These are phyloP conservation scores for Picathartes gymnocephalus DNA, from an alignment of 2,113 vertebrate species.

Conservation along the genomic window DNA sequence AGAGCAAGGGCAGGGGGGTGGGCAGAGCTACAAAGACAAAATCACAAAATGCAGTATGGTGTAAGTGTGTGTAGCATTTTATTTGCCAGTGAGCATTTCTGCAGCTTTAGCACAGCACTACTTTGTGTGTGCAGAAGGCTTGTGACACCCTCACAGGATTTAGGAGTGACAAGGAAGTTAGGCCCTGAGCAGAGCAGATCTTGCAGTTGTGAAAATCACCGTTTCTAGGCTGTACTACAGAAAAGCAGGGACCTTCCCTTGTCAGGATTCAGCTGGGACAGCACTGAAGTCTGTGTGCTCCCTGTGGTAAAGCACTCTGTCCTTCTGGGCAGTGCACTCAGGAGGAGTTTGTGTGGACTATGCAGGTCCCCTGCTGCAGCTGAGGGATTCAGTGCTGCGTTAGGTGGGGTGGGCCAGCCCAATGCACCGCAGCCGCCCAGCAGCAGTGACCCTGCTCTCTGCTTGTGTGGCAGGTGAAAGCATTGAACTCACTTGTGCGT, in stretches of 20 bases:
- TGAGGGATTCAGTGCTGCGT: not conserved
- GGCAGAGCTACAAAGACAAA: not conserved
- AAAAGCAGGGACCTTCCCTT: not conserved
- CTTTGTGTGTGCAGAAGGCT: rapidly evolving
- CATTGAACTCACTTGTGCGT: not conserved
- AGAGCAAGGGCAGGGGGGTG: not conserved
- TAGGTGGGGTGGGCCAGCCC: not conserved
- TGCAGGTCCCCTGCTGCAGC: not conserved
- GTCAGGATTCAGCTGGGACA: not conserved
- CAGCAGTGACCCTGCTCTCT: not conserved
- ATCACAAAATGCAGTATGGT: no score
- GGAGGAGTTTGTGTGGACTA: not conserved
- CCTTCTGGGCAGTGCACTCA: not conserved
- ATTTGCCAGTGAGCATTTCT: not conserved
- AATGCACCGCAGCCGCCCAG: rapidly evolving
- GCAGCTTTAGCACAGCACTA: not conserved
- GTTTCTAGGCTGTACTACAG: not conserved
- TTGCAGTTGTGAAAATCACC: not conserved
- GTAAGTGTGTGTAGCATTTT: not conserved
- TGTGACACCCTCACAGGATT: not conserved
- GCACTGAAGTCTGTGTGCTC: not conserved
- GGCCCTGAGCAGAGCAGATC: not conserved
- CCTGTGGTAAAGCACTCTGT: not conserved
- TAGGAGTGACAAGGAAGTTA: not conserved
- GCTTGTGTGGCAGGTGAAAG: not conserved